Conservation (phyloP, 2,888 invertebrate species). For the Catocala nupta region DNA sequence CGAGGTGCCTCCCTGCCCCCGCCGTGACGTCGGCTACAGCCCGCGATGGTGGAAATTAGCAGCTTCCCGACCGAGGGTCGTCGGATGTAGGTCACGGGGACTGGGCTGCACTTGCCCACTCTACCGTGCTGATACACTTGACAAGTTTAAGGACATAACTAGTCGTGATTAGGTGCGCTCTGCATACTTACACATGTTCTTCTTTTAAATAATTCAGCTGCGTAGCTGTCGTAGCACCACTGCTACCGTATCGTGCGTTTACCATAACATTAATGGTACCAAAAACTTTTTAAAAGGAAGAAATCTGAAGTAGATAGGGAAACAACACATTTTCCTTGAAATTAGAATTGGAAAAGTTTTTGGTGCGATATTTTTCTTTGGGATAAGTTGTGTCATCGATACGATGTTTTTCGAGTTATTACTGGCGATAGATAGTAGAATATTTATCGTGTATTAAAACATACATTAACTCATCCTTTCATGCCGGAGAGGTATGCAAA, state of each 20-base stretch:
- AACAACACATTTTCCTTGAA: constrained; percentile 22
- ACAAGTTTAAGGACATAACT: constrained; percentile 86
- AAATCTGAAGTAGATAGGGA: constrained; percentile 7
- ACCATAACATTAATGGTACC: neutral
- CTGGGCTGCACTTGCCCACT: constrained; percentile 84
- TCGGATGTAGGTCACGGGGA: constrained; percentile 86
- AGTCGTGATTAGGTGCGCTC: constrained; percentile 69
- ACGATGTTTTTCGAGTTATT: too few relatives aligned
- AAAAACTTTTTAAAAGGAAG: constrained; percentile 13
- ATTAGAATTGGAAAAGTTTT: constrained; percentile 49
- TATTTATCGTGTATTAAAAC: too few relatives aligned
- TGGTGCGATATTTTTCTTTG: too few relatives aligned
- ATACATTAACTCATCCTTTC: too few relatives aligned
- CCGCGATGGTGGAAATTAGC: constrained; percentile 85
- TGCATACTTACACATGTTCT: constrained; percentile 34
- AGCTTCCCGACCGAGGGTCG: constrained; percentile 87
- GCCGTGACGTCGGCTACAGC: constrained; percentile 78
- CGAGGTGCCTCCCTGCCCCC: constrained; percentile 70
- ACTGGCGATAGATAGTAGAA: too few relatives aligned
- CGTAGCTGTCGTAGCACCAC: constrained; percentile 47
- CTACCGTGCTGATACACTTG: constrained; percentile 81
- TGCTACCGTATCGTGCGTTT: constrained; percentile 21
- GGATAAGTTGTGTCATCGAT: too few relatives aligned
- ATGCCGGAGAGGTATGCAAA: too few relatives aligned
- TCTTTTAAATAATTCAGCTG: constrained; percentile 20